Percentiles rank a stretch among this genome's conserved stretches.
Evolutionary conservation across 2,888 invertebrate species (phyloP).

Genomic region (Melinaea marsaeus): DNA sequence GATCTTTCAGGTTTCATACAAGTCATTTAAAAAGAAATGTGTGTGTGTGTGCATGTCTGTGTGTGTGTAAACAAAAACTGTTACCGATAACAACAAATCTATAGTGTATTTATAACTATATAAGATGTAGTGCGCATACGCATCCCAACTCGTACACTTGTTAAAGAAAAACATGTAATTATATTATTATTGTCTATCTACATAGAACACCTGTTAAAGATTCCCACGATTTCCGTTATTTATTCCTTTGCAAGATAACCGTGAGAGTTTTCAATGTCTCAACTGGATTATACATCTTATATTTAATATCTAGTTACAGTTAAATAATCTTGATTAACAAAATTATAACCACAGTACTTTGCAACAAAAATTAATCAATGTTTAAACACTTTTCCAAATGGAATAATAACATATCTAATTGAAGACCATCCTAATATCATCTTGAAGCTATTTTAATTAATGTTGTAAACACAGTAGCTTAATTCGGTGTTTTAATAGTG

Average conservation of each 20-base stretch:
- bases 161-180: conserved; percentile 6
- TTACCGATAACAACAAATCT: no score
- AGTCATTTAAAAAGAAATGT: no score
- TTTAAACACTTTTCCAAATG: conserved; percentile 22
- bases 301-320: no score
- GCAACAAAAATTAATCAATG: no score
- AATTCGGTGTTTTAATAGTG: conserved; percentile 8
- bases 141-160: no score
- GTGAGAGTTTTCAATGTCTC: conserved; percentile 48
- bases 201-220: conserved; percentile 52
- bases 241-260: conserved; percentile 46
- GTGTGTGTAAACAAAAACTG: no score
- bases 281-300: conserved; percentile 18
- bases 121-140: no score
- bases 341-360: no score
- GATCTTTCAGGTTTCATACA: no score
- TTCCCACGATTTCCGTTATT: conserved; percentile 63
- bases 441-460: not conserved
- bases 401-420: conserved; percentile 16
- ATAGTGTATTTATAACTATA: no score
- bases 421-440: not conserved
- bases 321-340: no score
- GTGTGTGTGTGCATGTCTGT: no score
- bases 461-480: conserved; percentile 1
- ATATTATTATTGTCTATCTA: conserved; percentile 42